Evolutionary conservation across 2,888 invertebrate genomes (phyloP), one percentile per base, ranked within the genome.

Genomic region (Xestia sexstrigata): DNA sequence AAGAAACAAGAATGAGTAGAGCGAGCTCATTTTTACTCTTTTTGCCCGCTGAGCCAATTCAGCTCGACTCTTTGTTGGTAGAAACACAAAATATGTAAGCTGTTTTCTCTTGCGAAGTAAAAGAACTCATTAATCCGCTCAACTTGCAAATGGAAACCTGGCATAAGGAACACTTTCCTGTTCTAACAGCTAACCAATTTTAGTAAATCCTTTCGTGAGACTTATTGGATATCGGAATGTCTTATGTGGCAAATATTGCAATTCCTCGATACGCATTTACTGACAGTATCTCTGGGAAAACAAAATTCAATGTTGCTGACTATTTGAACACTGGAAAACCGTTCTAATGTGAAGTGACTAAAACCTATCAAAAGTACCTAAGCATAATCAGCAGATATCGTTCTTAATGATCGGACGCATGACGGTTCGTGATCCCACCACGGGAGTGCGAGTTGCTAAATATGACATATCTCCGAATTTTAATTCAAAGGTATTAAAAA

Each of bases 211-310:
- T 69, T 76, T 70, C 11, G 69, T 63, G 80, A 82, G 80, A 80
- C 77, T 79, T 87, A 87, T 86, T 87, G 80, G 78, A 73, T 82
- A 77, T 74, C 63, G 74, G 65, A 79, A 81, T 82, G 80, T 74
- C 70, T 74, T 60, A n/a, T 30, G 45, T 76, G 26, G 73, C 70
- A 77, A 84, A 87, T 87, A 76, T 78, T 78, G 68, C 76, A 68
- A 80, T 80, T 79, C 76, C 60, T 55, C 49, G 67, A 67, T 67
- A 75, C 73, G 52, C 26, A 39, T 58, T 82, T 69, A 79, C 62
- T 70, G 65, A 67, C 76, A 47, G 68, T 68, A 71, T 63, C 30
- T 67, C 15, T 47, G 30, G 70, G 42, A 55, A 77, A 74, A 45
- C 47, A 73, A 83, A 55, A n/a, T 13, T n/a, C 55, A 69, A 74